Conservation (phyloP, 2,113 vertebrate genomes). For the Hylia prasina region DNA sequence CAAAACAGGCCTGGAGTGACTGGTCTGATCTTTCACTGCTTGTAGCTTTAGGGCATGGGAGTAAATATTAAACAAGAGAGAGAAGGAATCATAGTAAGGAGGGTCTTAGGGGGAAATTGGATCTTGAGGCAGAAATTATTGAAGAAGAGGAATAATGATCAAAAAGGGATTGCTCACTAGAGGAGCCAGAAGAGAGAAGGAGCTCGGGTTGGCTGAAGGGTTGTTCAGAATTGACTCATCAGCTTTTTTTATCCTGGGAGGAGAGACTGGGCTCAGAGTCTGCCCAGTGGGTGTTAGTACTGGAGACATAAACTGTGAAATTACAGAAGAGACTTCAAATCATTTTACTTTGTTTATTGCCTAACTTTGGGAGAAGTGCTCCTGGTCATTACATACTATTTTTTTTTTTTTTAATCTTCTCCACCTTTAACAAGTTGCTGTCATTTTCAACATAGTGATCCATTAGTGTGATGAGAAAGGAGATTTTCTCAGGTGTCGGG, state of each 20-base stretch:
- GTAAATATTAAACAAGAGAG: background rate
- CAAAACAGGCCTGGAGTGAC: background rate
- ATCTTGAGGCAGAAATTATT: background rate
- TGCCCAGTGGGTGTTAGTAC: background rate
- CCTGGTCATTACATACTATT: background rate
- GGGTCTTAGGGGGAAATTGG: background rate
- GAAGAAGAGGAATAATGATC: background rate
- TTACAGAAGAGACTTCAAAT: background rate
- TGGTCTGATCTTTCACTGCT: background rate
- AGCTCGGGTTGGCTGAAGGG: background rate
- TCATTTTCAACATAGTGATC: background rate
- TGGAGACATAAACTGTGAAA: background rate
- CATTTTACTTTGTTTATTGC: background rate
- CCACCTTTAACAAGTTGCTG: background rate
- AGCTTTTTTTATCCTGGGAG: background rate
- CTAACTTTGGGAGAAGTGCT: background rate
- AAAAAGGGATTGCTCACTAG: background rate
- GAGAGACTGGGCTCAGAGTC: background rate
- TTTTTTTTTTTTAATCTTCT: background rate
- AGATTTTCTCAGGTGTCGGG: background rate
- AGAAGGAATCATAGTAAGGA: background rate
- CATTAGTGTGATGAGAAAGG: background rate
- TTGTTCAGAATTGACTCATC: background rate
- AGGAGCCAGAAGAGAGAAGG: background rate
- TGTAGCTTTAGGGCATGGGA: background rate